Conservation (phyloP, 2,797 vertebrate genomes). For the Galaxias olidus region DNA sequence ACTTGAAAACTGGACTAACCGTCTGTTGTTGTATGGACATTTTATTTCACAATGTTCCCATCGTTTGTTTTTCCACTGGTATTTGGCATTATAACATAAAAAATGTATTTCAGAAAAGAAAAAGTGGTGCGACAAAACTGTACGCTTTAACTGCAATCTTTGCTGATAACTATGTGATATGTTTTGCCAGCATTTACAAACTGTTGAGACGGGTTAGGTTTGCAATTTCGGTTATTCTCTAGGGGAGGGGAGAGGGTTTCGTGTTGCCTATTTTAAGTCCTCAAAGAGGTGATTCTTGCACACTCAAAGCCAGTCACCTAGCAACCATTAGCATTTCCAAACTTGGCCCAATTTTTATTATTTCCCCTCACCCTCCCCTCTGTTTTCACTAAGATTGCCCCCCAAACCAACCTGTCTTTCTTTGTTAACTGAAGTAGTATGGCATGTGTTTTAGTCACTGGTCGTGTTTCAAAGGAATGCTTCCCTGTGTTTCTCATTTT, state of each 20-base stretch:
- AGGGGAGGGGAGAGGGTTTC: constrained; percentile 2
- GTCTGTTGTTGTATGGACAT: neutral
- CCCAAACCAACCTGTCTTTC: neutral
- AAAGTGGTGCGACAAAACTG: neutral
- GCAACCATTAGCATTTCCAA: constrained; percentile 61
- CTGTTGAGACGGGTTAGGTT: constrained; percentile 12
- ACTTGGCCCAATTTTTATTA: neutral
- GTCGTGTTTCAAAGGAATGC: too few species aligned
- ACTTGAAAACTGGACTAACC: neutral
- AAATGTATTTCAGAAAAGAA: too few species aligned
- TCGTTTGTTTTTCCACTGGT: too few species aligned
- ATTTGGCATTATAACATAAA: too few species aligned
- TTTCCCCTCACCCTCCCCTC: neutral
- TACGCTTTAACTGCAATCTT: constrained; percentile 3
- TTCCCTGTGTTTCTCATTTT: neutral
- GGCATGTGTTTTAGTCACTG: too few species aligned
- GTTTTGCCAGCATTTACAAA: constrained; percentile 50
- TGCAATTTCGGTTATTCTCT: neutral
- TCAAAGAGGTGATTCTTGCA: constrained; percentile 61
- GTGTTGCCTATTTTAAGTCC: constrained; percentile 36
- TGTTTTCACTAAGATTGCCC: neutral
- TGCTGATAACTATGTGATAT: constrained; percentile 25
- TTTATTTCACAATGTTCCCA: constrained; percentile 2
- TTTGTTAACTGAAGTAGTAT: too few species aligned
- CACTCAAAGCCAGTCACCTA: constrained; percentile 58